Evolutionary conservation across 2,888 invertebrate species (phyloP), one percentile per base, ranked within the genome.

Genomic region (Acanthosepion pharaonis): DNA sequence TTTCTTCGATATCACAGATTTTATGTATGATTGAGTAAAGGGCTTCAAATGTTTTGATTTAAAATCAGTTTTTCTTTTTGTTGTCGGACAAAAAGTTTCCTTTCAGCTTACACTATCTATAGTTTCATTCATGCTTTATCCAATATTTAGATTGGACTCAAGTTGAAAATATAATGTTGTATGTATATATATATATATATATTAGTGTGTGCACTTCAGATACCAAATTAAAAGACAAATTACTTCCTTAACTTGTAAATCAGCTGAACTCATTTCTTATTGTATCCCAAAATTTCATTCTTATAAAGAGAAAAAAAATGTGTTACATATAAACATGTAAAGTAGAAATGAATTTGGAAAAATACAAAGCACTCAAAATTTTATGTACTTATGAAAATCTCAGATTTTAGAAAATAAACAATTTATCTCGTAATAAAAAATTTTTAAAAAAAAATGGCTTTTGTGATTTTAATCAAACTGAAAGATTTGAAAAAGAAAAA

Each of bases 1-100:
- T 11, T 78, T 78, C 78, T 78, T 78, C n/a, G 78, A 78, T n/a
- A 78, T 78, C 78, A 78, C 78, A 78, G 78, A 78, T 78, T 78
- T 78, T 78, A 23, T 23, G 20, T 23, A 20, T 55, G n/a, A n/a
- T 33, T 64, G 28, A 25, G 11, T 33, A 78, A 78, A 78, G n/a
- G 9, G n/a, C n/a, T 78, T 78, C 11, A 78, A n/a, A 78, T 33
- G 33, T n/a, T 3, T 15, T 78, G 78, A 78, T n/a, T 78, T 78
- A 0, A n/a, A 78, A 78, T 78, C n/a, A 78, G 78, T 78, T n/a
- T n/a, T 78, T n/a, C n/a, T 15, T n/a, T n/a, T 78, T 78, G n/a
- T 15, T 78, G n/a, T 78, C 15, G 9, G 78, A n/a, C 78, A n/a
- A 78, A 78, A 78, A 78, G n/a, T 11, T 78, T 78, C 59, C 20